A percentile compares a stretch with the other conserved stretches of the same genome.
These are phyloP conservation scores for Irena cyanogastra DNA, from an alignment of 2,113 vertebrate species.

Conservation along the genomic window DNA sequence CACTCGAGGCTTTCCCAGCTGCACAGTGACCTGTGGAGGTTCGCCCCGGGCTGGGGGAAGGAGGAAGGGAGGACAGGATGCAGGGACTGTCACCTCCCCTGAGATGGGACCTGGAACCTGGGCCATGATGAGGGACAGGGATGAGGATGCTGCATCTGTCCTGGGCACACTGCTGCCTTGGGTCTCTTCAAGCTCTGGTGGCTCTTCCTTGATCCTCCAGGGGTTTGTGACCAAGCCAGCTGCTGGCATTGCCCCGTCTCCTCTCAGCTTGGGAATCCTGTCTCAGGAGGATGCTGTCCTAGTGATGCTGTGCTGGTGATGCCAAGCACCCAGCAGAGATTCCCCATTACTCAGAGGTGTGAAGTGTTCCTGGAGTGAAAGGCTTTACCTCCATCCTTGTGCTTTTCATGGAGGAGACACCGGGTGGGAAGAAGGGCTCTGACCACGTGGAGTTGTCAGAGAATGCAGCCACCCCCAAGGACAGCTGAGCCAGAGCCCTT, in stretches of 20 bases:
- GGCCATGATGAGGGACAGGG: not conserved
- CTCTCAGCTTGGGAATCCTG: not conserved
- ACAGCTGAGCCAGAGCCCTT: not conserved
- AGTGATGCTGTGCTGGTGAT: not conserved
- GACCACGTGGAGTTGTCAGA: not conserved
- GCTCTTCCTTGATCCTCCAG: not conserved
- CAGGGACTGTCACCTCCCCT: not conserved
- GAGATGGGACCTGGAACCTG: not conserved
- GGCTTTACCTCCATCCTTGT: not conserved
- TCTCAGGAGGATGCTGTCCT: not conserved
- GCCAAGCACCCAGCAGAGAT: not conserved
- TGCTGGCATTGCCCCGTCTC: not conserved
- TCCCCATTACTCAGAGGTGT: not conserved
- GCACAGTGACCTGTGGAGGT: not conserved
- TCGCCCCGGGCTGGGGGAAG: accelerated
- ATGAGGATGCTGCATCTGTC: not conserved
- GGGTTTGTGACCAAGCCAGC: not conserved
- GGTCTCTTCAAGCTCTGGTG: not conserved
- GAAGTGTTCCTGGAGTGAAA: not conserved
- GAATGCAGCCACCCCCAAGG: accelerated
- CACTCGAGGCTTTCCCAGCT: not conserved
- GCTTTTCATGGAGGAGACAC: not conserved
- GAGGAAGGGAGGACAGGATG: not conserved
- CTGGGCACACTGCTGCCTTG: not conserved
- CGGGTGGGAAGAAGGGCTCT: not conserved